Base-by-base conservation (phyloP, 2,113 vertebrate species). In the Tringa solitaria region DNA sequence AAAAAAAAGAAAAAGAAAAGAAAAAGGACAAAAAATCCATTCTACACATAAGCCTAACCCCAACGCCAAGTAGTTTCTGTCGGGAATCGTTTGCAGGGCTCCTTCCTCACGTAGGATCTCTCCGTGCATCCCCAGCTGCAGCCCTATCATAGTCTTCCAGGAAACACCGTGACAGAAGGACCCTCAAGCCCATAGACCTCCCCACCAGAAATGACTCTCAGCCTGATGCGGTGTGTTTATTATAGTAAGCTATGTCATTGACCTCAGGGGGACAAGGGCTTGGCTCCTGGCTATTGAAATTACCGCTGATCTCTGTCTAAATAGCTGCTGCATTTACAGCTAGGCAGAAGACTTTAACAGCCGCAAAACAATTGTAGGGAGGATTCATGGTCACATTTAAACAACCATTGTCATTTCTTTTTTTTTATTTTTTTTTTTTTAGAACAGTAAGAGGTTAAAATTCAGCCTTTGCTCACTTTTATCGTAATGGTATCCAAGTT, bases 221-320 rank as follows among this genome's bases (percentile, higher is more conserved):
- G 92, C 61, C 65, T 87, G 8, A 73, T 87, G 77, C 41, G 14
- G 11, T 82, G 45, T 74, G 84, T 94, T 96, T 97, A 92, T 95
- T 94, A 87, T 85, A 95, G 92, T 37, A 94, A 97, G 46, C 41
- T 92, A 83, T 92, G 87, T 89, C 94, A 95, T 50, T 95, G 84
- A 96, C 89, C 84, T 80, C 61, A 48, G 74, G 50, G 37, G 65
- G n/a, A 83, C 84, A 95, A 87, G 69, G 39, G 54, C 72, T 92
- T 95, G 86, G 57, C 41, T 92, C 45, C 61, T 69, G 50, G 70
- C 69, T 95, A 63, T 91, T 94, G 87, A 97, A 97, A 87, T 82
- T 64, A 79, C 70, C 53, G 32, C 35, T 73, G 80, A 87, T 65
- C 35, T 93, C 53, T 76, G 61, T 46, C 67, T 94, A 79, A 93